Base-by-base conservation (phyloP, 2,797 vertebrate species). In the Emydoidea blandingii region DNA sequence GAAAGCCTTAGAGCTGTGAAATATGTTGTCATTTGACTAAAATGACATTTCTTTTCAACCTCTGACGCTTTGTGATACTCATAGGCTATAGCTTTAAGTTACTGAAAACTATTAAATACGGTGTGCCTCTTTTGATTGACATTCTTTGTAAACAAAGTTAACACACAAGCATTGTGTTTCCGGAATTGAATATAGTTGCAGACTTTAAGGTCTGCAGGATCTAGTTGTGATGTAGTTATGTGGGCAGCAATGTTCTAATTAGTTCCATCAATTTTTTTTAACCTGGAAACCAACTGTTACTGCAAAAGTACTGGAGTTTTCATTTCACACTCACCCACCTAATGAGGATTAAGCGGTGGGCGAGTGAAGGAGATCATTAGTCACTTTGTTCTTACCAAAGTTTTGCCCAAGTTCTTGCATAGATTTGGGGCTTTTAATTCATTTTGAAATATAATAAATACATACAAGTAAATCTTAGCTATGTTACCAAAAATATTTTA, bases 341-440 rank as follows among this genome's bases (percentile, higher is more conserved):
- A 18, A 78, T 85, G 9, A 88, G 54, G 59, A 90, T 80, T 90
- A 47, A 79, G 80, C 59, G 78, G 93, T 80, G 81, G 93, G 86
- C 56, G 89, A 85, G 87, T 96, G 91, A 94, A 87, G 92, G 59
- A 94, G 87, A 96, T 96, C 90, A 93, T 96, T 94, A 89, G 53
- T 88, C 95, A 83, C 52, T 62, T 78, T 31, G 44, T 31, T 78
- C 12, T 87, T 87, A 94, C 25, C 53, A 83, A 88, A 94, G 53
- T 84, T 85, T 25, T 87, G n/a, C 14, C 21, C 23, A 68, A 82
- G 7, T 74, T 87, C 68, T 88, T 83, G 25, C 3, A 6, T 31
- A n/a, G 5, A 79, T 85, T 92, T 31, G 4, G 56, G 27, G 16
- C 27, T 44, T 79, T 59, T 1, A 41, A 0, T 79, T 80, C 18